Percentiles rank a stretch among this genome's conserved stretches.
Conservation (phyloP, 2,888 invertebrate species). For the Hypena proboscidalis region DNA sequence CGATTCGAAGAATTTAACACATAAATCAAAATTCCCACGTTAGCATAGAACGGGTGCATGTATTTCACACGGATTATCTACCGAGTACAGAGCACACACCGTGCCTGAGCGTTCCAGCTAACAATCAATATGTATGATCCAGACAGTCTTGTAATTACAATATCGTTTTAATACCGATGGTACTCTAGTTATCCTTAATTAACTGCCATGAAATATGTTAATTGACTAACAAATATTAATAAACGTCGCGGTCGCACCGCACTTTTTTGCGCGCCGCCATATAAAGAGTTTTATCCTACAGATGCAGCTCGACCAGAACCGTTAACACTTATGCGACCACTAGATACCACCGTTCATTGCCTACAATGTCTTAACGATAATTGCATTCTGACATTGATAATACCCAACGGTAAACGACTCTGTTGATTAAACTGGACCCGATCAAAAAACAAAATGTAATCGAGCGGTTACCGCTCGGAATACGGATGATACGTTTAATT, state of each 20-base stretch:
- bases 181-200: slow-evolving; percentile 30
- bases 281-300: slow-evolving; percentile 35
- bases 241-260: slow-evolving; percentile 28
- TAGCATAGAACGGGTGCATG: slow-evolving; percentile 26
- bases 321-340: slow-evolving; percentile 41
- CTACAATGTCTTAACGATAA: slow-evolving; percentile 44
- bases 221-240: slow-evolving; percentile 43
- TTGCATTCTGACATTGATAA: slow-evolving; percentile 48
- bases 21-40: slow-evolving; percentile 56
- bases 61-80: slow-evolving; percentile 46
- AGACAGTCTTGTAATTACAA: not conserved
- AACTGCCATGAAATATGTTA: slow-evolving; percentile 37
- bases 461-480: slow-evolving; percentile 15
- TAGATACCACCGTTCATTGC: slow-evolving; percentile 43
- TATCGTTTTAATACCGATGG: not conserved
- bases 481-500: slow-evolving; percentile 28
- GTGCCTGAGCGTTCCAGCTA: slow-evolving; percentile 15
- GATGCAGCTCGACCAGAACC: slow-evolving; percentile 32
- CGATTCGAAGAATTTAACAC: slow-evolving; percentile 41
- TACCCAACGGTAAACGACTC: slow-evolving; percentile 27
- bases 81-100: slow-evolving; percentile 7
- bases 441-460: slow-evolving; percentile 33
- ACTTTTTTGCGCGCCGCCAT: slow-evolving; percentile 41
- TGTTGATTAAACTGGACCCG: slow-evolving; percentile 32
- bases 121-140: slow-evolving; percentile 30